Evolutionary conservation across 35 echinoderm and acorn worm species (phyloP), one percentile per base, ranked within the genome.

Genomic region (Chiridota heheva): DNA sequence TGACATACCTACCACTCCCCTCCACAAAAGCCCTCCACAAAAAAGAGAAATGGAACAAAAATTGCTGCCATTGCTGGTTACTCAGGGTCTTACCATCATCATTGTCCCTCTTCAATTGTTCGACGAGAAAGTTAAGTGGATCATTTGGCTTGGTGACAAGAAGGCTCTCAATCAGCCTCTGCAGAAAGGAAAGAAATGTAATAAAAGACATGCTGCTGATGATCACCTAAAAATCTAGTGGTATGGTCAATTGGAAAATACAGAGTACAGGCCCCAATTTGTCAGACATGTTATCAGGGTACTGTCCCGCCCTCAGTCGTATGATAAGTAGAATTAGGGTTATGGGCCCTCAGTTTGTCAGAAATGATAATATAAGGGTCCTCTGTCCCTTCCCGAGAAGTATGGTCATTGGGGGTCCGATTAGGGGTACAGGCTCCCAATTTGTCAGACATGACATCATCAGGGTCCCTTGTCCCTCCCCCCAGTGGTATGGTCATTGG

Each of bases 141-240:
- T 98, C 95, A n/a, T 82, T 80, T 84, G 95, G 95, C 73, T 98
- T 98, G 49, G 77, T 64, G 27, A 91, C 63, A 25, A 98, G 55
- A 53, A 98, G 48, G 41, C 89, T 81, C 75, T 91, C 84, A 67
- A 98, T 88, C 73, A 98, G 26, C 44, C 81, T 71, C 95, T 98
- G 75, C 20, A 73, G 82, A 69, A 39, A 28, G 37, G 20, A 40
- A 86, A 84, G 47, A 20, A 88, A 58, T 29, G 70, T 12, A 69
- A 42, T 5, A 56, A 30, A 58, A 58, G 0, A 33, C 18, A 60
- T 7, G 7, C 55, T 15, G 17, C 5, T 40, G 31, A 8, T 36
- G 53, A 7, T 25, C 1, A 17, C 40, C 64, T 51, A 34, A 63
- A 63, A n/a, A 7, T 24, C 37, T 34, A 41, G 18, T 28, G 7